Evolutionary conservation across 1,140 invertebrate genomes (phyloP).

Genomic region (Ladona fulva): DNA sequence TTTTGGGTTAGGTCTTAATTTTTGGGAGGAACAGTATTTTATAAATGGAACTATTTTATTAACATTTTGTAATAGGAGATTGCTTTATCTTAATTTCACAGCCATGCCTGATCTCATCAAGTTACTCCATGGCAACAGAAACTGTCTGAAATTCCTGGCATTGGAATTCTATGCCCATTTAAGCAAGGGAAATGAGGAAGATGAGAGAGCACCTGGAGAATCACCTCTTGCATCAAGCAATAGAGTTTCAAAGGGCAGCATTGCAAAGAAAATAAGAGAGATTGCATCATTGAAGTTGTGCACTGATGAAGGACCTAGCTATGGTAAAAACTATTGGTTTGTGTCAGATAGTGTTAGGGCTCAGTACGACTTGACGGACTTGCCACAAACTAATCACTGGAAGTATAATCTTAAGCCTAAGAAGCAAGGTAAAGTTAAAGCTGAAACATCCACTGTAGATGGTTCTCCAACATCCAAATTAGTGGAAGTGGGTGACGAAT

Average conservation of each 20-base stretch:
- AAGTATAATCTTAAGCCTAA: constrained; percentile 26
- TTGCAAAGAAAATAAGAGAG: constrained; percentile 47
- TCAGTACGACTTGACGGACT: constrained; percentile 44
- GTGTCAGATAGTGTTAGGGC: constrained; percentile 47
- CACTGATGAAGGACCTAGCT: constrained; percentile 44
- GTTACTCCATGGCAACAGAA: constrained; percentile 56
- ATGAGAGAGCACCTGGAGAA: constrained; percentile 17
- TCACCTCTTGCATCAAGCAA: background rate
- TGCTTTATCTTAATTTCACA: constrained; percentile 11
- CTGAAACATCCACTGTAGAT: background rate
- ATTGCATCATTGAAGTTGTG: constrained; percentile 49
- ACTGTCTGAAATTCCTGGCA: constrained; percentile 47
- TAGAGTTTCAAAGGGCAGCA: constrained; percentile 37
- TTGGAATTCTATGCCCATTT: constrained; percentile 56
- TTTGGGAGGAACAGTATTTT: too few relatives aligned
- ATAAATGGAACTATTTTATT: too few relatives aligned
- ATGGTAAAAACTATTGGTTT: constrained; percentile 55
- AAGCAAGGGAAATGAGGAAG: constrained; percentile 28
- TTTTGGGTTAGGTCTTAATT: too few relatives aligned
- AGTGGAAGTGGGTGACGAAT: background rate
- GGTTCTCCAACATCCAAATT: background rate
- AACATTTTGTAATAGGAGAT: background rate
- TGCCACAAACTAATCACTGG: constrained; percentile 42
- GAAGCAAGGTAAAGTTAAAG: background rate
- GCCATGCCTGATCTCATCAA: constrained; percentile 55